Percentiles rank a stretch among this genome's conserved stretches.
These are phyloP conservation scores for Equus przewalskii DNA, from an alignment of 2,113 vertebrate species.

Conservation along the genomic window DNA sequence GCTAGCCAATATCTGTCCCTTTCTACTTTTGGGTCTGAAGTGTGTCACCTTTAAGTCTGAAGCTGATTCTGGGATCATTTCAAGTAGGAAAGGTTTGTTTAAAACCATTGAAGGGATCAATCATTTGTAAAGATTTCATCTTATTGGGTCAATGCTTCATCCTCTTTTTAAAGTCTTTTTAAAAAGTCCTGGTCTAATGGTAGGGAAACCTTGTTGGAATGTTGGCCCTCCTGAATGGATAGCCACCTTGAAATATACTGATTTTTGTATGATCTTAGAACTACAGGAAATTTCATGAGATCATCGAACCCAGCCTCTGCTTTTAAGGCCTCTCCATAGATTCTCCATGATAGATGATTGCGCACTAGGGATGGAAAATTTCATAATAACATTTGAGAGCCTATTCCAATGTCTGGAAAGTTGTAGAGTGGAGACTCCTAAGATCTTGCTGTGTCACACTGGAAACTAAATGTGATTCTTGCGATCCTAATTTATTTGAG, in stretches of 20 bases:
- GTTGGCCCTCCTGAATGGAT: neutral
- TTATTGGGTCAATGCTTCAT: conserved; percentile 50
- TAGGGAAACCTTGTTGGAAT: conserved; percentile 10
- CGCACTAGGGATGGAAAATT: neutral
- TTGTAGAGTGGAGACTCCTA: neutral
- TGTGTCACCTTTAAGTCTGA: conserved; percentile 64
- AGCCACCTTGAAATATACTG: neutral
- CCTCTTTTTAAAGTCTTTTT: conserved; percentile 15
- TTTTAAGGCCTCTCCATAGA: conserved; percentile 13
- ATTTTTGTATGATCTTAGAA: conserved; percentile 23
- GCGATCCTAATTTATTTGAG: conserved; percentile 3
- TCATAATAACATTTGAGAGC: conserved; percentile 50
- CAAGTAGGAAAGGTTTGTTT: conserved; percentile 70
- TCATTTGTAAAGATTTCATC: conserved; percentile 59
- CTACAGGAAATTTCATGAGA: conserved; percentile 41
- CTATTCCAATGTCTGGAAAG: neutral
- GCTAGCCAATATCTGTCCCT: conserved; percentile 47
- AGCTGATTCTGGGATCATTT: conserved; percentile 65
- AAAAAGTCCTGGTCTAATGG: neutral
- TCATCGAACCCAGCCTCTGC: conserved; percentile 10
- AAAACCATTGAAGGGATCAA: conserved; percentile 66
- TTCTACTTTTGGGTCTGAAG: conserved; percentile 55
- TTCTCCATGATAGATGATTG: conserved; percentile 15
- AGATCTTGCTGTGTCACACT: neutral
- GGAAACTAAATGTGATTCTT: conserved; percentile 30